A percentile compares a stretch with the other conserved stretches of the same genome.
Evolutionary conservation across 2,113 vertebrate species (phyloP).

Genomic region (Sphyrna mokarran): DNA sequence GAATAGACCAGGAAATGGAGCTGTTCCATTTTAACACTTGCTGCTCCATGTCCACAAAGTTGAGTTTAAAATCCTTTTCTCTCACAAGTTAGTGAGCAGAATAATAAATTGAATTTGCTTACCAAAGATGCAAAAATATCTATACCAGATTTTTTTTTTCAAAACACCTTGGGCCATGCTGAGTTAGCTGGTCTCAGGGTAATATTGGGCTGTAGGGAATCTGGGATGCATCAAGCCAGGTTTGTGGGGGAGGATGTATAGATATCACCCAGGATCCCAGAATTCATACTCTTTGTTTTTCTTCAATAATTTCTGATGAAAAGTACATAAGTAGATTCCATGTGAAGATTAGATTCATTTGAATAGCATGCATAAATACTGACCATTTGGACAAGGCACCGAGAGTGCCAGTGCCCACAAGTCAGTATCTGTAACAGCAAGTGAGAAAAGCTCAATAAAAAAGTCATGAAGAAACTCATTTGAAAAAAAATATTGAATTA

Average conservation of each 20-base stretch:
- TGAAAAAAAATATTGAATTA: neutral
- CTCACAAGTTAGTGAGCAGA: neutral
- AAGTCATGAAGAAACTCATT: neutral
- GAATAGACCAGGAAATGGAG: neutral
- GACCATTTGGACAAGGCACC: neutral
- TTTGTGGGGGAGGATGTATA: too few species aligned
- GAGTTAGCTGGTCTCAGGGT: neutral
- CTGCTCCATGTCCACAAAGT: neutral
- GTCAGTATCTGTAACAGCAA: neutral
- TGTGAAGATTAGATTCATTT: neutral
- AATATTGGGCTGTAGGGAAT: neutral
- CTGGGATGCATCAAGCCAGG: too few species aligned
- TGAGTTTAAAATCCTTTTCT: neutral
- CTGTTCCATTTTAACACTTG: neutral
- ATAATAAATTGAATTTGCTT: neutral
- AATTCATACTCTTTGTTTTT: neutral
- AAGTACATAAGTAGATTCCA: neutral
- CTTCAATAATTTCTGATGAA: neutral
- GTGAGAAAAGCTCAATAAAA: neutral
- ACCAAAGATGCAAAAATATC: neutral
- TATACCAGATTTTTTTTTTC: neutral
- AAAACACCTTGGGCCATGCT: neutral
- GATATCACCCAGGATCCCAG: neutral
- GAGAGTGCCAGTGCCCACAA: neutral
- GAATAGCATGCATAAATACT: neutral